phyloP scores from a whole-genome alignment of 2,113 vertebrate species.

The Salvelinus fontinalis region DNA sequence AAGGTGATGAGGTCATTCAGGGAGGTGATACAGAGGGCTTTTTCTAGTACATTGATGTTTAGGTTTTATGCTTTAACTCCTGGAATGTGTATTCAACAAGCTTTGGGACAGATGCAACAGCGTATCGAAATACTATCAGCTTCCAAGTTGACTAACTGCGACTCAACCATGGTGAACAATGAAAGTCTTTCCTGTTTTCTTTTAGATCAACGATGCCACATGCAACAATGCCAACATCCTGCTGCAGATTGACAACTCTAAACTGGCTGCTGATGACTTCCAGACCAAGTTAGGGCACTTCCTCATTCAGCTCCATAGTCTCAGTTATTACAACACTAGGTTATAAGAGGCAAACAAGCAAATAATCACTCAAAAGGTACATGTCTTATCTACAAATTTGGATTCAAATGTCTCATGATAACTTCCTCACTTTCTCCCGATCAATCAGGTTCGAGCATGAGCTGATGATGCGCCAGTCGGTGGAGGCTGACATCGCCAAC shows the following conservation, averaged over 20 bases:
- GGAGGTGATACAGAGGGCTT: too few species aligned
- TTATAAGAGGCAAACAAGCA: too few species aligned
- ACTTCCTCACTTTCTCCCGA: constrained; percentile 1
- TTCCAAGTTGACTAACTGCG: neutral
- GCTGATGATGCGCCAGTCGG: constrained; percentile 79
- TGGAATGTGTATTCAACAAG: neutral
- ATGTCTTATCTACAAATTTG: neutral
- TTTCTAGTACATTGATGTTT: neutral
- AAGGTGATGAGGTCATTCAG: too few species aligned
- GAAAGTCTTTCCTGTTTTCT: neutral
- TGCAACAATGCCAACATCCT: constrained; percentile 80
- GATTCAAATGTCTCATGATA: neutral
- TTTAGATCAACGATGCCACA: constrained; percentile 81
- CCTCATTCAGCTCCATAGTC: too few species aligned
- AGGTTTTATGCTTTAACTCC: neutral
- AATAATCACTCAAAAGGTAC: too few species aligned
- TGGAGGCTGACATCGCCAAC: constrained; percentile 89
- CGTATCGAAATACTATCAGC: neutral
- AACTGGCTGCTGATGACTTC: constrained; percentile 93
- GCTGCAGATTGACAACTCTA: constrained; percentile 91
- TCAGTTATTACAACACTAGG: too few species aligned
- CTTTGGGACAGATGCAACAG: neutral
- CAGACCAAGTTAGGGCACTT: constrained; percentile 81
- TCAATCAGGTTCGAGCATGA: constrained; percentile 85
- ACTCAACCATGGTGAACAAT: neutral